A percentile compares a stretch with the other conserved stretches of the same genome.
phyloP scores from a whole-genome alignment of 2,888 invertebrate species.

The Eristalis intricaria region DNA sequence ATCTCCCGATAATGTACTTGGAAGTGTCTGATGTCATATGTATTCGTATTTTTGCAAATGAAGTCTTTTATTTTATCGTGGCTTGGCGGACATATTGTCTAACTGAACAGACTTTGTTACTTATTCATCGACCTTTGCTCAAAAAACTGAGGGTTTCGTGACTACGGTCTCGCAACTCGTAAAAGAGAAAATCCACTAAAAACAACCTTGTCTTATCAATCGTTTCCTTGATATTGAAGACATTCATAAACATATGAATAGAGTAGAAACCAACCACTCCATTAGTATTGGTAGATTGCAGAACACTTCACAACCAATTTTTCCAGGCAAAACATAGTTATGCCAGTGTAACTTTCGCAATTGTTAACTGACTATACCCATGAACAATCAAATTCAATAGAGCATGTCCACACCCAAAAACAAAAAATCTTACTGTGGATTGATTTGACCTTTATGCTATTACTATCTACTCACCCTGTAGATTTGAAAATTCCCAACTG shows the following conservation, averaged over 20 bases:
- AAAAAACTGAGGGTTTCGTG: constrained; percentile 7
- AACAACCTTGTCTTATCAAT: constrained; percentile 15
- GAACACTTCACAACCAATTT: background rate
- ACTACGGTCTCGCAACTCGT: constrained; percentile 5
- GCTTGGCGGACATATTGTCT: constrained; percentile 13
- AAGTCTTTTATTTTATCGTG: background rate
- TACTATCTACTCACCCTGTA: constrained; percentile 16
- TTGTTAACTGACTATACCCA: background rate
- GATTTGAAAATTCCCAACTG: constrained; percentile 33
- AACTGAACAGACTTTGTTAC: constrained; percentile 1
- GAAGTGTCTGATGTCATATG: no score
- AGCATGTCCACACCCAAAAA: constrained; percentile 2
- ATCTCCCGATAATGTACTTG: no score
- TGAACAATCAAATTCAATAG: background rate
- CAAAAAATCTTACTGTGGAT: background rate
- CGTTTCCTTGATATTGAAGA: background rate
- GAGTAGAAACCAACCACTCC: background rate
- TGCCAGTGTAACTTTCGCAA: background rate
- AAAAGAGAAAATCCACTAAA: background rate
- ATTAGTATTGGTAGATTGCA: constrained; percentile 24
- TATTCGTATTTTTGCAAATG: background rate
- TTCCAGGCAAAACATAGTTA: background rate
- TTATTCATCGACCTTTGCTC: constrained; percentile 8
- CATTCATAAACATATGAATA: background rate
- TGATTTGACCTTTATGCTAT: background rate